These are phyloP conservation scores for Gymnocheta viridis DNA, from an alignment of 2,888 invertebrate genomes.

Conservation along the genomic window DNA sequence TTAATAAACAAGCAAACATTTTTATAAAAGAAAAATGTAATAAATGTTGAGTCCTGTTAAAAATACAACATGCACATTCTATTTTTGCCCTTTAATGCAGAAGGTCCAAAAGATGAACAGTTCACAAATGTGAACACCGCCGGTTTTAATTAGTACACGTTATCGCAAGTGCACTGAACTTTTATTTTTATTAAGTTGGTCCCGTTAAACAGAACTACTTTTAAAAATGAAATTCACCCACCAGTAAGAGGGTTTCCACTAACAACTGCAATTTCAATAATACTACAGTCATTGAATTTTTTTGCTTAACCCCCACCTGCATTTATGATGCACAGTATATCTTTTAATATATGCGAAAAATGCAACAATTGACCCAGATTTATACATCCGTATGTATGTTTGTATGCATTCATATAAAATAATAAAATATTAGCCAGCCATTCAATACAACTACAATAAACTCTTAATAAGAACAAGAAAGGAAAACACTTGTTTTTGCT, in stretches of 20 bases:
- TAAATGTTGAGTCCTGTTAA: too few relatives aligned
- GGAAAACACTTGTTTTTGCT: background rate
- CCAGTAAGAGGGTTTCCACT: too few relatives aligned
- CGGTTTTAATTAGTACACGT: too few relatives aligned
- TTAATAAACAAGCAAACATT: too few relatives aligned
- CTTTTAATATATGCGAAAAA: constrained; percentile 71
- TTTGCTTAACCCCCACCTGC: background rate
- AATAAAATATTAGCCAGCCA: constrained; percentile 25
- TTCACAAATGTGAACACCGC: too few relatives aligned
- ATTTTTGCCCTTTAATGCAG: too few relatives aligned
- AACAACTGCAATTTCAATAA: constrained; percentile 25
- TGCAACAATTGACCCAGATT: constrained; percentile 81
- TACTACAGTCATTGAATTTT: background rate
- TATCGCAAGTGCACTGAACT: too few relatives aligned
- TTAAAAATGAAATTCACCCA: background rate
- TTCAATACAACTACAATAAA: constrained; percentile 45
- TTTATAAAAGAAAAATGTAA: too few relatives aligned
- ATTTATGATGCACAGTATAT: background rate
- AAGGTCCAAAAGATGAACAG: too few relatives aligned
- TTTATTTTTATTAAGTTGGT: background rate
- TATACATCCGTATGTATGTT: too few relatives aligned
- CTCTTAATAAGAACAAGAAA: background rate
- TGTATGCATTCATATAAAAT: constrained; percentile 15
- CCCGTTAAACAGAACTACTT: background rate
- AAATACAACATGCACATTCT: too few relatives aligned